Conservation (phyloP, 2,888 invertebrate genomes). For the Ectobius pallidus region DNA sequence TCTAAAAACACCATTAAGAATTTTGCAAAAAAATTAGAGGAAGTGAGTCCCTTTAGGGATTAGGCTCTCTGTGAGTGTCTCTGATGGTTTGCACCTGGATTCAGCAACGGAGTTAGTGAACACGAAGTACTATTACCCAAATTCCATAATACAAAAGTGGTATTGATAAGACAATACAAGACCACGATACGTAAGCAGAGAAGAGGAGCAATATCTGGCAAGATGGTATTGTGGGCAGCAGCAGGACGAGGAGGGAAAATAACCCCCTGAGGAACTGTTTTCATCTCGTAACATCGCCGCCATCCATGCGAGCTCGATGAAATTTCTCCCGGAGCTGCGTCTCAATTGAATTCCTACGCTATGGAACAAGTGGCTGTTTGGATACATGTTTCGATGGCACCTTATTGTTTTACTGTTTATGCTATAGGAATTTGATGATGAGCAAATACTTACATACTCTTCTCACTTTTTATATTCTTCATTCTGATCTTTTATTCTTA, state of each 20-base stretch:
- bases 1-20: no score
- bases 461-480: no score
- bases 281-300: conserved; percentile 40
- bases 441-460: no score
- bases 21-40: no score
- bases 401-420: background rate
- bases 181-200: background rate
- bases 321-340: conserved; percentile 29
- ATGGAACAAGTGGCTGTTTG: background rate
- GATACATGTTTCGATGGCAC: background rate
- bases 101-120: no score
- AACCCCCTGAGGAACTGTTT: conserved; percentile 38
- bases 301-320: no score
- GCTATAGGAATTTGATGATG: no score
- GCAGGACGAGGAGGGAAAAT: conserved; percentile 26
- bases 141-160: conserved; percentile 4
- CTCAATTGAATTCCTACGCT: conserved; percentile 27
- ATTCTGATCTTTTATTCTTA: no score
- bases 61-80: no score
- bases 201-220: conserved; percentile 11
- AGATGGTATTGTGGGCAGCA: conserved; percentile 12
- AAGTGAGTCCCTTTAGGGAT: no score
- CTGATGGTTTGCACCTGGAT: no score
- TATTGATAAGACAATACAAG: conserved; percentile 13
- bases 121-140: background rate